These are phyloP conservation scores for Muntiacus muntjak DNA, from an alignment of 2,113 vertebrate species.

Conservation along the genomic window DNA sequence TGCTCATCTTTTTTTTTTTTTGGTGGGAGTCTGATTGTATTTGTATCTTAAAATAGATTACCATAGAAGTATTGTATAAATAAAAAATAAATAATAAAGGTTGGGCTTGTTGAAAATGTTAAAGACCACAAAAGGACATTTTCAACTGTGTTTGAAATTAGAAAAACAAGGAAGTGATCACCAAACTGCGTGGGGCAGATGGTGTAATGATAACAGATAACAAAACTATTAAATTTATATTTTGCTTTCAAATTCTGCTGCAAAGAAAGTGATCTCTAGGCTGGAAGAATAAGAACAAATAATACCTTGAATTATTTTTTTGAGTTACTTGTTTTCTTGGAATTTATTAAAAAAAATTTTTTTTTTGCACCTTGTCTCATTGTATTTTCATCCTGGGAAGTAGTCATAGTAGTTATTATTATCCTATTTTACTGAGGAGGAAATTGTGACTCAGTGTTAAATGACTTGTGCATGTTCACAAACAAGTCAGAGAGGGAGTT, in stretches of 20 bases:
- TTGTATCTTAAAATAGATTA: neutral
- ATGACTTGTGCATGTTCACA: conserved; percentile 40
- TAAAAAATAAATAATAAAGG: conserved; percentile 24
- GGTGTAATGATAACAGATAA: conserved; percentile 65
- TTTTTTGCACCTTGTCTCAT: neutral
- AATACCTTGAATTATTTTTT: neutral
- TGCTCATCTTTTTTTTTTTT: neutral
- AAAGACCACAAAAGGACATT: conserved; percentile 42
- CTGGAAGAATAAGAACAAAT: neutral
- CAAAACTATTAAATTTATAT: conserved; percentile 42
- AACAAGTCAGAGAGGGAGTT: conserved; percentile 3
- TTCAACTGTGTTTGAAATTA: conserved; percentile 42
- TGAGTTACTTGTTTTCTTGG: neutral
- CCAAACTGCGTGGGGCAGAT: conserved; percentile 41
- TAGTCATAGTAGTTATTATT: conserved; percentile 46
- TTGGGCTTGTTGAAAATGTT: conserved; percentile 6
- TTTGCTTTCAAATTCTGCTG: conserved; percentile 46
- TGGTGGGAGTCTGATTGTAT: neutral
- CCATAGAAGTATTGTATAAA: neutral
- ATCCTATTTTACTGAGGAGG: conserved; percentile 42
- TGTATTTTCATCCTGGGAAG: conserved; percentile 44
- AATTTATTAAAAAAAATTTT: neutral
- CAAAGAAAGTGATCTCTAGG: conserved; percentile 29
- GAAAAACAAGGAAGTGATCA: conserved; percentile 59
- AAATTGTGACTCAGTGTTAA: conserved; percentile 57